Conservation (phyloP, 2,888 invertebrate genomes). For the Troilus luridus region DNA sequence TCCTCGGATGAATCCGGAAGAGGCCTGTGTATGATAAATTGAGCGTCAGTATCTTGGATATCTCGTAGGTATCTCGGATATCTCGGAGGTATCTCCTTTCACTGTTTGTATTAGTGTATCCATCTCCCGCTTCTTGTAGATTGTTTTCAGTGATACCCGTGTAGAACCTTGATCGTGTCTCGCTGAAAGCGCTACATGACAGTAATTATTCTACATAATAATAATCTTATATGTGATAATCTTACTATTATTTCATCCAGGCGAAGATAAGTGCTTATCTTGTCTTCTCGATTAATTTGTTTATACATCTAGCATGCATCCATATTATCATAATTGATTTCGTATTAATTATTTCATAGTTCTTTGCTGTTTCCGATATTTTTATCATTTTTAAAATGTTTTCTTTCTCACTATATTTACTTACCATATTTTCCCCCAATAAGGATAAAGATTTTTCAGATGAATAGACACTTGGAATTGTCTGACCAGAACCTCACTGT, state of each 20-base stretch:
- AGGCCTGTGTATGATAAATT: slow-evolving; percentile 15
- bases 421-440: no score
- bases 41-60: neutral
- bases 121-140: slow-evolving; percentile 14
- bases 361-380: no score
- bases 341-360: no score
- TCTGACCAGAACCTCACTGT: no score
- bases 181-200: neutral
- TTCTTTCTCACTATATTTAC: no score
- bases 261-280: neutral
- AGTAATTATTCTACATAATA: neutral
- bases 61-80: neutral
- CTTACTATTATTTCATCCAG: neutral
- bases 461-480: no score
- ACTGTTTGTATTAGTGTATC: slow-evolving; percentile 12
- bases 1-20: slow-evolving; percentile 43
- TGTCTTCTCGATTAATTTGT: neutral
- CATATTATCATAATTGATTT: no score
- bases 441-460: no score
- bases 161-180: neutral
- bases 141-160: neutral
- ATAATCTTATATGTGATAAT: neutral
- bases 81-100: slow-evolving; percentile 14
- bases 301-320: no score
- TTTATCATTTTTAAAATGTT: no score